Conservation (phyloP, 2,113 vertebrate species). For the Neotoma lepida region DNA sequence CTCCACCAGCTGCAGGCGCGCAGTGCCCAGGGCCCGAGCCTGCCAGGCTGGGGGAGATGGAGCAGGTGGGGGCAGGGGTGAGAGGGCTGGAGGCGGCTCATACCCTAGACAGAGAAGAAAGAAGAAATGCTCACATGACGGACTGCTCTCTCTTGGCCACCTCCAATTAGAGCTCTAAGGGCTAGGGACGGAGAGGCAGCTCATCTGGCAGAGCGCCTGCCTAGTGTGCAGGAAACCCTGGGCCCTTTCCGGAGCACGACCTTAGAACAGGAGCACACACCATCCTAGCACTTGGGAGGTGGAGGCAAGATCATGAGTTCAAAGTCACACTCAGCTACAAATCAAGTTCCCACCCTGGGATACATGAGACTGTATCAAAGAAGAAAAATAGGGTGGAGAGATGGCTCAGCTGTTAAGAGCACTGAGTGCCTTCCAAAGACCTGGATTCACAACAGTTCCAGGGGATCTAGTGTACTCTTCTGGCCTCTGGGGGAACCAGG, state of each 20-base stretch:
- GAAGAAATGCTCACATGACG: not conserved
- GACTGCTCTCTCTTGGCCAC: slow-evolving; percentile 67
- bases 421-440: not conserved
- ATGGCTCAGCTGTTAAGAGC: not conserved
- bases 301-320: not conserved
- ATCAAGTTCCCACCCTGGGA: not conserved
- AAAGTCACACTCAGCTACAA: not conserved
- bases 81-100: slow-evolving; percentile 77
- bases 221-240: not conserved
- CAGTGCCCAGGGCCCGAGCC: slow-evolving; percentile 82
- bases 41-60: slow-evolving; percentile 82
- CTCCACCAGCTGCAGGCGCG: slow-evolving; percentile 83
- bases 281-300: not conserved
- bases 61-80: slow-evolving; percentile 76
- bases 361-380: not conserved
- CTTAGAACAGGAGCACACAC: too few species aligned
- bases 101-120: slow-evolving; percentile 74
- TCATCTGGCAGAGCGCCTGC: not conserved
- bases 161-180: slow-evolving; percentile 59
- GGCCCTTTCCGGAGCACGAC: not conserved
- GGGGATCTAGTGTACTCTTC: not conserved
- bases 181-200: not conserved
- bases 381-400: not conserved
- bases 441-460: not conserved
- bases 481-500: not conserved